Conservation (phyloP, 2,888 invertebrate species). For the Oligia strigilis region DNA sequence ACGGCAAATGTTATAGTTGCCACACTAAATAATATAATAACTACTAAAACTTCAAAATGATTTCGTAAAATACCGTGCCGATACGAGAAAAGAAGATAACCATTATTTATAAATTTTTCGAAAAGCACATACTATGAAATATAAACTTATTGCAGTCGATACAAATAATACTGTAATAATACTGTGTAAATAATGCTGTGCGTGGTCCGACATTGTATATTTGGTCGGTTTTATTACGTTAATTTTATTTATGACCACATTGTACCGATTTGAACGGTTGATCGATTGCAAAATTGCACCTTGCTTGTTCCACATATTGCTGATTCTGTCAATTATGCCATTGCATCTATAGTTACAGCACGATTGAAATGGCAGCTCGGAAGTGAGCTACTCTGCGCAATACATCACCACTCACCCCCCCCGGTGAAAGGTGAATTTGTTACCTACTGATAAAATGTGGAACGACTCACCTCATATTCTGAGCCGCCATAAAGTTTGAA, state of each 20-base stretch:
- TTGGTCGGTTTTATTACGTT: not conserved
- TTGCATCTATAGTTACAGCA: not conserved
- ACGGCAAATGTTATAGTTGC: constrained; percentile 71
- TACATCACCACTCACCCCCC: too few relatives aligned
- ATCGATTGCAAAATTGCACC: not conserved
- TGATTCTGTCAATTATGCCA: not conserved
- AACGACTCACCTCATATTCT: too few relatives aligned
- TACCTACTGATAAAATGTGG: too few relatives aligned
- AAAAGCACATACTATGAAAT: not conserved
- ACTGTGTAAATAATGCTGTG: too few relatives aligned
- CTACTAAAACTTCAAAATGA: constrained; percentile 25
- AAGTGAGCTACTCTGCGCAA: too few relatives aligned
- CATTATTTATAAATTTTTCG: fast-evolving
- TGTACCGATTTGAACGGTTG: too few relatives aligned
- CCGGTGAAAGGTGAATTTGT: too few relatives aligned
- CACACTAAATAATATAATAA: constrained; percentile 59
- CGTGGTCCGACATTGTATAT: not conserved
- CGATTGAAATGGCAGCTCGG: too few relatives aligned
- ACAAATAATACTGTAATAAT: not conserved
- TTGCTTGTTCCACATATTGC: not conserved
- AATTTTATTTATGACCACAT: not conserved
- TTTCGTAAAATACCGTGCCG: not conserved
- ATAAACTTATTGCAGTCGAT: not conserved
- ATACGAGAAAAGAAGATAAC: not conserved
- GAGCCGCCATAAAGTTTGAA: too few relatives aligned